These are phyloP conservation scores for Mirza zaza DNA, from an alignment of 2,113 vertebrate species.

Conservation along the genomic window DNA sequence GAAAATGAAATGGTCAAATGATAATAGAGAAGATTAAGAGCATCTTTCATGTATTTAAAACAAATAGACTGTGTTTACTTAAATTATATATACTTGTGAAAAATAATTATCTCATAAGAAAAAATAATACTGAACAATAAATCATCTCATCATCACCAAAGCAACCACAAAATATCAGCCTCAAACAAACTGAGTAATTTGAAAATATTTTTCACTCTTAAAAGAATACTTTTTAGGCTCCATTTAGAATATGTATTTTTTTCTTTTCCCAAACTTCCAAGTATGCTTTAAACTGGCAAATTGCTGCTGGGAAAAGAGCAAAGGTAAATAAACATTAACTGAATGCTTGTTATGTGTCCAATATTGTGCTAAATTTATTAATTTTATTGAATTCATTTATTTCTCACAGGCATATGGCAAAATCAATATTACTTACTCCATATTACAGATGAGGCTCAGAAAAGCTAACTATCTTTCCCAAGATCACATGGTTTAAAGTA, in stretches of 20 bases:
- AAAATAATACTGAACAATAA: neutral
- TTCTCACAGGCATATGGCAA: neutral
- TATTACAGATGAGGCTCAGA: neutral
- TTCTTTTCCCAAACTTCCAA: neutral
- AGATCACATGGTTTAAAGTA: neutral
- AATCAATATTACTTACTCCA: neutral
- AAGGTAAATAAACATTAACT: neutral
- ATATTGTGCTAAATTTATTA: neutral
- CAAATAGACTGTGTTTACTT: neutral
- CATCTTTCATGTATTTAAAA: neutral
- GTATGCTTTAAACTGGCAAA: neutral
- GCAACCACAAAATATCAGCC: neutral
- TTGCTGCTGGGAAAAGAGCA: neutral
- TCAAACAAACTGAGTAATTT: neutral
- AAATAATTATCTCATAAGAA: conserved; percentile 14
- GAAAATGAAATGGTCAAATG: neutral
- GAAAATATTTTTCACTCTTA: neutral
- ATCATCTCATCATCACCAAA: neutral
- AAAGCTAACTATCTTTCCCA: neutral
- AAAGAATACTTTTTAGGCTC: neutral
- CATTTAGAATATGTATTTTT: neutral
- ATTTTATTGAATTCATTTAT: conserved; percentile 11
- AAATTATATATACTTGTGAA: neutral
- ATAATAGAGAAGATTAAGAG: neutral
- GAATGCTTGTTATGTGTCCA: neutral